These are phyloP conservation scores for Hypomesus transpacificus DNA, from an alignment of 2,113 vertebrate genomes.

Conservation along the genomic window DNA sequence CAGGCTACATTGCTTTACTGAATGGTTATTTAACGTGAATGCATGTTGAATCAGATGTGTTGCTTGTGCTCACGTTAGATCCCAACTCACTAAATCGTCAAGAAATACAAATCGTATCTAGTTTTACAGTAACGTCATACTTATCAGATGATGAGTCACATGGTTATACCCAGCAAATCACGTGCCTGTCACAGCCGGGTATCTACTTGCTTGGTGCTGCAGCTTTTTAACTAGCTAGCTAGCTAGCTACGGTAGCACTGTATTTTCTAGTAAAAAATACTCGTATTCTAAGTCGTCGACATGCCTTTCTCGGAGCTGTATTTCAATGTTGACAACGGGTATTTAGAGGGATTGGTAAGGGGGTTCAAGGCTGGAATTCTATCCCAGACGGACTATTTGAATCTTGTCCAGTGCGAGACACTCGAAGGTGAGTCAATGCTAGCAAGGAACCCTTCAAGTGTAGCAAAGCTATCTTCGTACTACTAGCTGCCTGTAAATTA, in stretches of 20 bases:
- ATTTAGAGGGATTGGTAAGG: conserved; percentile 84
- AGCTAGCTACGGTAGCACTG: neutral
- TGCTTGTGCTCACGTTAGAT: too few species aligned
- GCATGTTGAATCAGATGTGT: neutral
- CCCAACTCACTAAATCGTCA: neutral
- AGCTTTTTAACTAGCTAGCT: neutral
- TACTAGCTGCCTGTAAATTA: too few species aligned
- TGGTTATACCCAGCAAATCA: conserved; percentile 21
- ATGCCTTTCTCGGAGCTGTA: conserved; percentile 66
- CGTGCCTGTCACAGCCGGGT: conserved; percentile 3
- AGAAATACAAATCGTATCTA: neutral
- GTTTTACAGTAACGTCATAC: neutral
- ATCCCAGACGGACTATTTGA: conserved; percentile 76
- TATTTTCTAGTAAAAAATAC: neutral
- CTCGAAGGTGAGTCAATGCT: conserved; percentile 77
- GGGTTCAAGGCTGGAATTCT: conserved; percentile 84
- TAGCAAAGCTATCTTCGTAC: too few species aligned
- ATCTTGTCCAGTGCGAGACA: conserved; percentile 83
- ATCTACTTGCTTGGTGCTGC: neutral
- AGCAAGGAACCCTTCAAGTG: too few species aligned
- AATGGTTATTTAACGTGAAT: neutral
- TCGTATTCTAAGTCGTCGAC: neutral
- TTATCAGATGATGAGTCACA: conserved; percentile 45
- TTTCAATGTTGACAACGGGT: conserved; percentile 85
- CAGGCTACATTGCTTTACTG: neutral